phyloP scores from a whole-genome alignment of 53 echinoderm and acorn worm species.

The Echinometra lucunter region DNA sequence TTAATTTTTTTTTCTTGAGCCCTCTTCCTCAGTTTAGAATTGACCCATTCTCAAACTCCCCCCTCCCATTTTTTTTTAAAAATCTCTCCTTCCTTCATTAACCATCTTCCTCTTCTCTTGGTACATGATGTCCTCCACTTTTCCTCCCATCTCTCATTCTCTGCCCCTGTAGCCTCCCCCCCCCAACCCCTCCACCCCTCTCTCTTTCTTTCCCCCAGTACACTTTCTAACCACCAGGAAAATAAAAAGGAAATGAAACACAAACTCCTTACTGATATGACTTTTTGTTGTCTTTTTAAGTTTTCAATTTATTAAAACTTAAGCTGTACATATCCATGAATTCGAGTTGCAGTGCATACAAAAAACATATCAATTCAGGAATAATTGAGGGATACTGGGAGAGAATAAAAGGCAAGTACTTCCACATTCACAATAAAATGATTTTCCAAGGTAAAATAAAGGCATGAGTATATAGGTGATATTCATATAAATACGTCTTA shows the following conservation, averaged over 20 bases:
- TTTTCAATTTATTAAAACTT: conserved; percentile 33
- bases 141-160: not conserved
- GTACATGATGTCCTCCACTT: not conserved
- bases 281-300: not conserved
- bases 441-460: not conserved
- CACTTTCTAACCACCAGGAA: too few species aligned
- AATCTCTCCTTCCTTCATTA: not conserved
- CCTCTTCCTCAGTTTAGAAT: too few species aligned
- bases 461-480: too few species aligned
- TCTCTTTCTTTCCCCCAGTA: not conserved
- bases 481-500: not conserved
- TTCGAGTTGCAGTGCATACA: conserved; percentile 39
- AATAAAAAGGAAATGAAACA: not conserved
- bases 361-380: not conserved
- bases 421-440: not conserved
- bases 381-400: not conserved
- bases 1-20: too few species aligned
- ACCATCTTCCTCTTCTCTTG: not conserved
- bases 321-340: not conserved
- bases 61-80: not conserved
- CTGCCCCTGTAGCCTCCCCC: not conserved
- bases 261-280: not conserved
- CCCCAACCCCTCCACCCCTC: not conserved
- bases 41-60: too few species aligned
- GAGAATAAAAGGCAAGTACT: conserved; percentile 23